Evolutionary conservation across 2,113 vertebrate species (phyloP).

Genomic region (Stercorarius parasiticus): DNA sequence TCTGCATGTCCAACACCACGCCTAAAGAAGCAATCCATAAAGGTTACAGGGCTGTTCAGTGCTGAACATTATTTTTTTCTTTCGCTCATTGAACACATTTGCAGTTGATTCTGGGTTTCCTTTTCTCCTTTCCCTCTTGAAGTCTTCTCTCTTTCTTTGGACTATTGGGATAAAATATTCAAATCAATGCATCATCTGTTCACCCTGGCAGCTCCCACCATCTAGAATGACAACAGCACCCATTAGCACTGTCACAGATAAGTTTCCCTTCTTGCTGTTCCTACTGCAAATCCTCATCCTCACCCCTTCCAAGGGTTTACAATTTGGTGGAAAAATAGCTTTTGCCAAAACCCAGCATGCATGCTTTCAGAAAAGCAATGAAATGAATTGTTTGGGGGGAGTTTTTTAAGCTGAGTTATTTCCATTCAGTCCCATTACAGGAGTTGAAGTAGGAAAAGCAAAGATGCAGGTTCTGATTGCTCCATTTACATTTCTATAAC

Average conservation of each 20-base stretch:
- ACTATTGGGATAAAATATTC: background rate
- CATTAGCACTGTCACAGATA: background rate
- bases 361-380: background rate
- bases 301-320: background rate
- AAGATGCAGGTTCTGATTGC: conserved; percentile 37
- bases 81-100: background rate
- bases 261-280: background rate
- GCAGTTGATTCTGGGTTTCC: background rate
- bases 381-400: background rate
- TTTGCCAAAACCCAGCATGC: background rate
- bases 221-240: background rate
- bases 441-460: conserved; percentile 21
- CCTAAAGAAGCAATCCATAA: background rate
- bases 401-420: background rate
- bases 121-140: background rate
- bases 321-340: background rate
- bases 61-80: background rate
- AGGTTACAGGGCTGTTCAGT: background rate
- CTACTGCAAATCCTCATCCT: background rate
- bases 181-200: background rate
- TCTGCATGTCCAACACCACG: background rate
- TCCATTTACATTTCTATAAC: conserved; percentile 58
- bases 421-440: conserved; percentile 4
- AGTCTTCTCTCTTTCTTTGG: background rate
- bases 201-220: background rate